A percentile compares a stretch with the other conserved stretches of the same genome.
phyloP scores from a whole-genome alignment of 2,113 vertebrate genomes.

The Himantopus leucocephalus region DNA sequence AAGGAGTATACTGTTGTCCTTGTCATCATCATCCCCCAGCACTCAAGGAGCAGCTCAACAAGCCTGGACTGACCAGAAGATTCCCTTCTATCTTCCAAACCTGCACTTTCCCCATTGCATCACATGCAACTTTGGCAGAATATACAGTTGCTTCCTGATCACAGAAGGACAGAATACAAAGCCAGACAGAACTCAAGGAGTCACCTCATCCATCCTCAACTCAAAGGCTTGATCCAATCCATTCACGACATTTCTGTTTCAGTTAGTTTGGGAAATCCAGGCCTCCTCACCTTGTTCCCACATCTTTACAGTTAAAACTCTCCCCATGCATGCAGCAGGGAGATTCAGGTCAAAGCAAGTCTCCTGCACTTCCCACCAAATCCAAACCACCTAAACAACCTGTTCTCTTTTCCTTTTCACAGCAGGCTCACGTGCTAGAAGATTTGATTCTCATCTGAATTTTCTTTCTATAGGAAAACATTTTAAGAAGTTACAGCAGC shows the following conservation, averaged over 20 bases:
- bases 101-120: background rate
- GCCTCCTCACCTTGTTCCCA: background rate
- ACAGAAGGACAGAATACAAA: background rate
- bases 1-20: background rate
- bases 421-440: background rate
- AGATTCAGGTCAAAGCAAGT: background rate
- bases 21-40: rapidly evolving
- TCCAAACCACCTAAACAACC: background rate
- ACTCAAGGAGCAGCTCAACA: background rate
- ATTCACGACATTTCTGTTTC: background rate
- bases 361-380: background rate
- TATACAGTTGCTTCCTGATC: background rate
- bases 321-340: background rate
- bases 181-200: background rate
- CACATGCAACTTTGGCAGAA: rapidly evolving
- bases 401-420: background rate
- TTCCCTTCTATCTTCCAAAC: background rate
- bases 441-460: background rate
- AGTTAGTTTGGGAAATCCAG: background rate
- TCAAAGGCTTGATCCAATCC: background rate
- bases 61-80: background rate
- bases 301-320: background rate
- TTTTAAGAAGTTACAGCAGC: background rate
- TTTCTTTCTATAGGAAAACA: background rate
- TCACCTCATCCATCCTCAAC: background rate